Evolutionary conservation across 2,888 invertebrate species (phyloP), one percentile per base, ranked within the genome.

Genomic region (Phoenoteleia sp.): DNA sequence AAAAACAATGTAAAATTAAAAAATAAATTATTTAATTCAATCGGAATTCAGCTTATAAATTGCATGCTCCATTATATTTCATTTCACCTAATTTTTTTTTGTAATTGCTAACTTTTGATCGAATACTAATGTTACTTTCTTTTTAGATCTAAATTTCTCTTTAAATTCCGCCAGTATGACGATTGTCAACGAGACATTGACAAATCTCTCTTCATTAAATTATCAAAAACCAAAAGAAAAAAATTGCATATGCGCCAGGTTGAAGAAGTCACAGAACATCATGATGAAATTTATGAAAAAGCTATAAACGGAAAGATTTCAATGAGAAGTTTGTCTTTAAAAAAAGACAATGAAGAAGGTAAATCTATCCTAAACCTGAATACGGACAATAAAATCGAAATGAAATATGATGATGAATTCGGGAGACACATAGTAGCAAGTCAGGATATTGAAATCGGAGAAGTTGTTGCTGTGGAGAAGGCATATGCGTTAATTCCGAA

Each of bases 381-480:
- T n/a, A 17, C 5, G 7, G 11, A 15, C 25, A 42, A 56, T 56
- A 79, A 79, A 19, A 27, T 74, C 11, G 42, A 58, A 13, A 94
- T 97, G 80, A 93, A 95, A 13, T 94, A 94, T 76, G 94, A 93
- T 21, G 88, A 95, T 60, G 94, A 95, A 25, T 95, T 95, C 93
- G 98, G 98, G 0, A 95, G 97, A 52, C 96, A 96, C 92, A 94
- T 98, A 3, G 93, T 96, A 64, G 96, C 97, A 0, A 95, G 94
- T 21, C 94, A 95, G 80, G 95, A 96, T 90, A 96, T 97, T 74
- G 92, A 94, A 87, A 95, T 96, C 0, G 97, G 97, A 67, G 97
- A 98, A 91, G 94, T 98, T 1, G 91, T 98, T 39, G 96, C 96
- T 0, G 94, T 96, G 60, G 98, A 98, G 93, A 94, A 96, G 74